Conservation (phyloP, 2,797 vertebrate species). For the Amazonetta brasiliensis region DNA sequence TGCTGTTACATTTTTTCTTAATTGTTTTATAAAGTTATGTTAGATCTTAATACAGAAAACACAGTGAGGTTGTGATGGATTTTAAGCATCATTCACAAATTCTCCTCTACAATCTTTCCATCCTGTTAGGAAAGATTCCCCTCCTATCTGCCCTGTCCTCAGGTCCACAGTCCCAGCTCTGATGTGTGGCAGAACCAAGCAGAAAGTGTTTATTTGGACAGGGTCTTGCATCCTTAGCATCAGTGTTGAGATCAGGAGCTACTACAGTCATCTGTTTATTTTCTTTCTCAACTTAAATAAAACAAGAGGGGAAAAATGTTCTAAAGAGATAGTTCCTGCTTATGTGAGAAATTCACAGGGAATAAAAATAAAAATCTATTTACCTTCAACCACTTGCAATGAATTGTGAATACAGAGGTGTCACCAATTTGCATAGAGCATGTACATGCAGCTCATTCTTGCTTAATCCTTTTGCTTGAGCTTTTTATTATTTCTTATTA, state of each 20-base stretch:
- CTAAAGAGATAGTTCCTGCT: slow-evolving; percentile 25
- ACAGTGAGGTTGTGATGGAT: background rate
- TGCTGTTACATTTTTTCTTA: background rate
- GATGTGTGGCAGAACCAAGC: background rate
- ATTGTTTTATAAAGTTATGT: background rate
- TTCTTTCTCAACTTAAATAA: slow-evolving; percentile 35
- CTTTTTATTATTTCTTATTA: slow-evolving; percentile 61
- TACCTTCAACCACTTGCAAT: slow-evolving; percentile 64
- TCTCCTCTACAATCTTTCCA: background rate
- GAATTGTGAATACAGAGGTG: slow-evolving; percentile 67
- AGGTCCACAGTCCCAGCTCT: background rate
- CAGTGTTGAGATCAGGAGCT: background rate
- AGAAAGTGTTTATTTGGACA: background rate
- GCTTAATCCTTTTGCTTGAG: slow-evolving; percentile 63
- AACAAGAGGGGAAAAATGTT: slow-evolving; percentile 27
- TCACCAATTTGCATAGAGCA: slow-evolving; percentile 61
- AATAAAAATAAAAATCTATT: slow-evolving; percentile 76
- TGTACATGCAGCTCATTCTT: slow-evolving; percentile 36
- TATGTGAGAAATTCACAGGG: slow-evolving; percentile 48
- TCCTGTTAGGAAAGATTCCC: rapidly evolving
- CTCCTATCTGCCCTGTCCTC: background rate
- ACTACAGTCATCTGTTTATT: slow-evolving; percentile 42
- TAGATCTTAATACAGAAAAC: background rate
- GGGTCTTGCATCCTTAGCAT: background rate
- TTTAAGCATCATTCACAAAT: background rate